Evolutionary conservation across 1,140 invertebrate species (phyloP), one percentile per base, ranked within the genome.

Genomic region (Parasteatoda tepidariorum): DNA sequence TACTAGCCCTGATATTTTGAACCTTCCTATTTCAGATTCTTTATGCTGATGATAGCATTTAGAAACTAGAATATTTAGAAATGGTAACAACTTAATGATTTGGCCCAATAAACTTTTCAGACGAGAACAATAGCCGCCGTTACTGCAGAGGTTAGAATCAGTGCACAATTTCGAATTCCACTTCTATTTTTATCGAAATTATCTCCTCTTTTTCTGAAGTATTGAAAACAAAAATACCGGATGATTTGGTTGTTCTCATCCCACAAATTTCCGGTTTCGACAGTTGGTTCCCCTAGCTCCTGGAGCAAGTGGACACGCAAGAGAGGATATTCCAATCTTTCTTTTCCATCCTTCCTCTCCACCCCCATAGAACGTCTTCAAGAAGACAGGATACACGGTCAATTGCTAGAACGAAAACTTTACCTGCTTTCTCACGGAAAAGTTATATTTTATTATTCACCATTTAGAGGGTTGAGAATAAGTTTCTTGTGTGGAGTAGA

Each of bases 331-430:
- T 34, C 34, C n/a, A 61, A 61, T 38, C n/a, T 28, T 18, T n/a
- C 28, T 26, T 31, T 18, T 48, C 4, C 4, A 2, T 18, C 38
- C 4, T 18, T 4, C 18, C 38, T 18, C 38, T 41, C 66, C 15
- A 5, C 31, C 71, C 28, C 57, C 55, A 48, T 33, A n/a, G n/a
- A 9, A 59, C 34, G 3, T 78, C 74, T 78, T 54, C 61, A 30
- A 28, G 31, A 30, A 78, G 41, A 66, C 74, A 79, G 76, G 76
- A 79, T 62, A 79, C 54, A 79, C 76, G 76, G 76, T 79, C 76
- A 79, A 79, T 79, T 79, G 76, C 64, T 11, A 26, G 76, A 79
- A 79, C 76, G 68, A 79, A 79, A 79, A 61, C 76, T 41, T 41
- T 57, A 31, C 62, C 24, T 5, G 18, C 30, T 54, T 79, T 79